Base-by-base conservation (phyloP, 2,797 vertebrate genomes). In the Sebastes umbrosus region DNA sequence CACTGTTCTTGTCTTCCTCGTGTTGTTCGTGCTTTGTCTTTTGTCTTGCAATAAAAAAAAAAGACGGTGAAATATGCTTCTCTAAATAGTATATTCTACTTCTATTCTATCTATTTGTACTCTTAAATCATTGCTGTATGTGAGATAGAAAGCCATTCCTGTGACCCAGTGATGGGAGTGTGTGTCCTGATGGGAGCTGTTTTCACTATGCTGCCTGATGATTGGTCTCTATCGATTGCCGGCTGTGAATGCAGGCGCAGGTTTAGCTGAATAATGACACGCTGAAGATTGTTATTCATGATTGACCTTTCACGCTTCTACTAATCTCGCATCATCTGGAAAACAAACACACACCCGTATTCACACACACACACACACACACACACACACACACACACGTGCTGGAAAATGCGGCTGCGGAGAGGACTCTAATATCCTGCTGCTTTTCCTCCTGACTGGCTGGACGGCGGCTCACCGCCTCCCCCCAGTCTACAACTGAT, bases 321-420 rank as follows among this genome's bases (percentile, higher is more conserved):
- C 62, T 77, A 63, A 80, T 86, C 75, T 60, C 8, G 31, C n/a
- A 79, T 74, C 66, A 79, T 69, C 62, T 79, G 65, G 32, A 71
- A 74, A 69, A 77, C 63, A 83, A 72, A 69, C n/a, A 67, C 25
- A 68, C 10, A 77, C 57, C 66, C 14, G 64, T 14, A 69, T 7
- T 18, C 3, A 65, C 14, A 69, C 8, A 66, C 25, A 34, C 25
- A 65, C 29, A 64, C 13, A 69, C 7, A 64, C 13, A 68, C 8
- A 66, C 29, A 65, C 13, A 69, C 13, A 65, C 8, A 55, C 8
- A 72, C 2, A 60, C 10, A 69, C 8, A 60, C 31, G 73, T 22
- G 6, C 29, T 57, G 2, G 71, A 67, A 73, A 82, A 74, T 31
- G 8, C 73, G 59, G 52, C 52, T 0, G 75, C 2, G 12, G 27